Base-by-base conservation (phyloP, 2,113 vertebrate species). In the Ochotona curzoniae region DNA sequence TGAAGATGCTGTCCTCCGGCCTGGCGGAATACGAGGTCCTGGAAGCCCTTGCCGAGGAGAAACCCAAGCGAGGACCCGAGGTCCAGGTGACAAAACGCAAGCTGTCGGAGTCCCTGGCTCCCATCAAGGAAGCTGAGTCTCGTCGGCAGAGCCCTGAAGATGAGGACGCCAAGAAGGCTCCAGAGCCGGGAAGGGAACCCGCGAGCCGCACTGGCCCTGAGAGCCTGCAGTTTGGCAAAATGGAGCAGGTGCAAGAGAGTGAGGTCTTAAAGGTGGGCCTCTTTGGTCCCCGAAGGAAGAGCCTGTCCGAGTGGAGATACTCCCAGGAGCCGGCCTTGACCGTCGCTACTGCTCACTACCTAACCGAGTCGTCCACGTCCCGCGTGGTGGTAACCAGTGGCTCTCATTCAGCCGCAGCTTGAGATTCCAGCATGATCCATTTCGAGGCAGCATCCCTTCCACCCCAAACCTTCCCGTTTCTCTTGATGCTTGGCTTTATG, bases 351-450 rank as follows among this genome's bases (percentile, higher is more conserved):
- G 97, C 98, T 96, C 98, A 97, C 95, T 98, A 98, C 95, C 94
- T 99, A 94, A 97, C 97, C 44, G 98, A 98, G 96, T 98, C 98
- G 0, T 97, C 99, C 0, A 96, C 98, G 0, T 96, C 98, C 94
- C 98, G 92, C 99, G 98, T 99, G 84, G 98, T 98, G 98, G 98
- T 99, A 99, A 98, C 98, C 96, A 96, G 96, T 90, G 98, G 96
- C 97, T 96, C 97, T 97, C 96, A 71, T 96, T 96, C 20, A 63
- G 96, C 97, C 97, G 76, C 94, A 1, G 95, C 93, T 97, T 97
- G 96, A 94, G 95, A 97, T 97, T 96, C 97, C 97, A 98, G 98
- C 98, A 99, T 99, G 98, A 97, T 78, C 82, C 92, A 20, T 94
- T 93, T 87, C 69, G 75, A 97, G 97, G 95, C 98, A 93, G 97